Evolutionary conservation across 2,888 invertebrate species (phyloP).

Genomic region (Leptinotarsa rubiginosa): DNA sequence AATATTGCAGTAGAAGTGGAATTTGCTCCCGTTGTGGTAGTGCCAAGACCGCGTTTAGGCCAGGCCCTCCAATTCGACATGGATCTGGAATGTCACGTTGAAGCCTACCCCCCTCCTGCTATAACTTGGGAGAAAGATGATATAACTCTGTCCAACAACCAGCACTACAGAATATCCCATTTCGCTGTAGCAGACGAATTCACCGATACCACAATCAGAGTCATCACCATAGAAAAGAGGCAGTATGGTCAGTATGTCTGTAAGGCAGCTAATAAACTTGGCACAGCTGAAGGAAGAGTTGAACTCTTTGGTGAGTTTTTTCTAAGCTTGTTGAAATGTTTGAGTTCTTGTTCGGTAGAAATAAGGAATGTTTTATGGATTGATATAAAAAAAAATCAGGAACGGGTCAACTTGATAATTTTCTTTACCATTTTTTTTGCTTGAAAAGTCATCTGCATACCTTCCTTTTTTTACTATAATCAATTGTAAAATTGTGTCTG

Average conservation of each 20-base stretch:
- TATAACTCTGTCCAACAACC: slow-evolving; percentile 85
- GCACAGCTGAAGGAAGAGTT: slow-evolving; percentile 81
- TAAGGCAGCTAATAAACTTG: slow-evolving; percentile 89
- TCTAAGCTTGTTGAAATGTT: neutral
- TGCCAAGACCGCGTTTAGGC: slow-evolving; percentile 84
- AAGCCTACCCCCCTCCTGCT: slow-evolving; percentile 94
- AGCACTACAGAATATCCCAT: slow-evolving; percentile 91
- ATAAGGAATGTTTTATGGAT: slow-evolving; percentile 4
- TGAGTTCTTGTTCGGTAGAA: slow-evolving; percentile 1
- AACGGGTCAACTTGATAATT: too few species aligned
- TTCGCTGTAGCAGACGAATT: slow-evolving; percentile 93
- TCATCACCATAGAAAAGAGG: slow-evolving; percentile 90
- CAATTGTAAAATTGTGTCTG: too few species aligned
- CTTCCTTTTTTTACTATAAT: too few species aligned
- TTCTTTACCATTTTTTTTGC: too few species aligned
- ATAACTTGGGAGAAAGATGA: slow-evolving; percentile 92
- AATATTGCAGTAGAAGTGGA: slow-evolving; percentile 93
- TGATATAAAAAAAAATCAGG: neutral
- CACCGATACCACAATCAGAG: slow-evolving; percentile 83
- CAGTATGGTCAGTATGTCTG: slow-evolving; percentile 90
- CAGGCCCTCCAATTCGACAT: slow-evolving; percentile 93
- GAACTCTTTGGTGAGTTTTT: slow-evolving; percentile 81
- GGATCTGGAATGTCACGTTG: slow-evolving; percentile 94
- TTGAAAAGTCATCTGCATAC: too few species aligned
- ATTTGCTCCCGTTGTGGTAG: slow-evolving; percentile 88